Conservation (phyloP, 2,797 vertebrate species). For the Lacerta agilis region DNA sequence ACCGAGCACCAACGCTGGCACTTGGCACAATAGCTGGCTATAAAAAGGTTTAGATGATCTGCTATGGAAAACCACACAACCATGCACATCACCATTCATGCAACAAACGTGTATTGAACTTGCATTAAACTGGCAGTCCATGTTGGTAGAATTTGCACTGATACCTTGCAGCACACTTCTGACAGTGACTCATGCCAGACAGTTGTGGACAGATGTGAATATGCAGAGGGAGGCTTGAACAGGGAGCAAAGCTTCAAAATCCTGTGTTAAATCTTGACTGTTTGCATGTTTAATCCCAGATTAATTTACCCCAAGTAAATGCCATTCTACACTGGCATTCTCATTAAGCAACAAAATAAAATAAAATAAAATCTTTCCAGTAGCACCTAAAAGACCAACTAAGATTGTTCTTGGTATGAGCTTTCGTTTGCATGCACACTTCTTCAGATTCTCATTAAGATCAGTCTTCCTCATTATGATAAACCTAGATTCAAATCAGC, state of each 20-base stretch:
- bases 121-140: not conserved
- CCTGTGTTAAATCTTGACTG: not conserved
- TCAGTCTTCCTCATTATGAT: not conserved
- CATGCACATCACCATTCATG: not conserved
- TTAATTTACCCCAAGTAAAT: conserved; percentile 12
- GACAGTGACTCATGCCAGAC: not conserved
- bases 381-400: too few species aligned
- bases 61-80: too few species aligned
- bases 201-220: not conserved
- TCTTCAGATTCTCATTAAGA: not conserved
- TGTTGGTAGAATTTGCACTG: not conserved
- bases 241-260: not conserved
- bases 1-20: too few species aligned
- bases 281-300: not conserved
- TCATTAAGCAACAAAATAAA: not conserved
- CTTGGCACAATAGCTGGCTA: too few species aligned
- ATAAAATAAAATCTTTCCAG: too few species aligned
- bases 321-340: not conserved
- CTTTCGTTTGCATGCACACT: too few species aligned
- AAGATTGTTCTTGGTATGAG: too few species aligned
- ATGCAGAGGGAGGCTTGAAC: not conserved
- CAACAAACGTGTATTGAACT: not conserved
- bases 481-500: conserved; percentile 9
- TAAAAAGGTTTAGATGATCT: too few species aligned
- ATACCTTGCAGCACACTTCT: not conserved